Base-by-base conservation (phyloP, 2,888 invertebrate species). In the Diplazon laetatorius region DNA sequence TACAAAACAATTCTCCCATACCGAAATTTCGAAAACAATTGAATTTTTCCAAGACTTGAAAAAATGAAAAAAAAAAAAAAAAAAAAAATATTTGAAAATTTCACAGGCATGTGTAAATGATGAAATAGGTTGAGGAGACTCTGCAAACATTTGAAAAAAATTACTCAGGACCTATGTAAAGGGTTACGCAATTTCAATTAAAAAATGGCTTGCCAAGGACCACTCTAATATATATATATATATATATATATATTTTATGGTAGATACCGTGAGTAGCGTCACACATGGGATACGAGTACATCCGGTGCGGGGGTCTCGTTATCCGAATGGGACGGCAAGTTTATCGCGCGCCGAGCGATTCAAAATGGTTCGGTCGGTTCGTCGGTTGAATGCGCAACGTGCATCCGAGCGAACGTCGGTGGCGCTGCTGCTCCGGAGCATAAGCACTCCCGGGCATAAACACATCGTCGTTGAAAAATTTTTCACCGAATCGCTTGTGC, bases 331-430 rank as follows among this genome's bases (percentile, higher is more conserved):
- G 42, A 52, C 66, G 22, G 37, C 22, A 22, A 52, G 66, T 55
- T n/a, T 55, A 66, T 66, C 66, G 42, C 20, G 42, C 52, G 66
- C 42, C n/a, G n/a, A n/a, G n/a, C n/a, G n/a, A 55, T 52, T 66
- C 42, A 39, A 25, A 66, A 66, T 39, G 52, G 55, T 52, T 20
- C 52, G 42, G 16, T 10, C 16, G 35, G 48, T 9, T 30, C 37
- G 55, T 71, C 52, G 50, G 35, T 37, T n/a, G 62, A 62, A 71
- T 71, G 52, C 22, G 39, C 62, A 39, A 39, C 50, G 42, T 16
- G 71, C 71, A 71, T 52, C n/a, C 39, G 35, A 62, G 52, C 39
- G 42, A 22, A 35, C 6, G 55, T 52, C 14, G 42, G 42, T n/a
- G n/a, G n/a, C n/a, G n/a, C n/a, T n/a, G n/a, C n/a, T n/a, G n/a